These are phyloP conservation scores for Aphidius ervi DNA, from an alignment of 1,140 invertebrate species.

Conservation along the genomic window DNA sequence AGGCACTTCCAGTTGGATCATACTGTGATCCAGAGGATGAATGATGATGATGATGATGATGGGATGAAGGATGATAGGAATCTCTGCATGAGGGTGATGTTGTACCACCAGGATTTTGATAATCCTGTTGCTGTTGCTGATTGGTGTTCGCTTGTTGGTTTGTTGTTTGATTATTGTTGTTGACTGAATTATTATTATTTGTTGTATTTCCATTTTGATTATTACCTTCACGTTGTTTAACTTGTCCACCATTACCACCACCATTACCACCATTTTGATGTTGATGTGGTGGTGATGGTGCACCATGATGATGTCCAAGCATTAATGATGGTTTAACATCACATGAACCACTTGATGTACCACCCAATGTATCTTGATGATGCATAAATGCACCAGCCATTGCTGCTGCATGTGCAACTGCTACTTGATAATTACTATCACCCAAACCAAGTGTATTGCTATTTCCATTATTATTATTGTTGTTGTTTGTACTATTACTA, in stretches of 20 bases:
- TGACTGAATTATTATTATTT: slow-evolving; percentile 18
- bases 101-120: slow-evolving; percentile 39
- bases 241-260: slow-evolving; percentile 50
- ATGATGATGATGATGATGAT: slow-evolving; percentile 34
- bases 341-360: slow-evolving; percentile 48
- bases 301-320: slow-evolving; percentile 47
- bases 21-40: slow-evolving; percentile 42
- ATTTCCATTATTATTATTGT: slow-evolving; percentile 49
- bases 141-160: slow-evolving; percentile 42
- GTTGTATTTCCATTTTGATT: slow-evolving; percentile 42
- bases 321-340: slow-evolving; percentile 68
- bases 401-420: slow-evolving; percentile 64
- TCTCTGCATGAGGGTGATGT: slow-evolving; percentile 45
- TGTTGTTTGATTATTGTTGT: slow-evolving; percentile 20
- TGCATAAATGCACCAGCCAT: slow-evolving; percentile 71
- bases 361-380: slow-evolving; percentile 56
- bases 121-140: slow-evolving; percentile 42
- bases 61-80: slow-evolving; percentile 38
- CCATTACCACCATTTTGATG: slow-evolving; percentile 43
- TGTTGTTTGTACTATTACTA: slow-evolving; percentile 40
- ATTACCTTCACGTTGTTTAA: slow-evolving; percentile 77
- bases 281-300: slow-evolving; percentile 44
- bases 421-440: slow-evolving; percentile 60
- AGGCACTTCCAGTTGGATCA: slow-evolving; percentile 44
- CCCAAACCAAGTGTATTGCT: slow-evolving; percentile 43